These are phyloP conservation scores for Craseonycteris thonglongyai DNA, from an alignment of 2,113 vertebrate species.

Conservation along the genomic window DNA sequence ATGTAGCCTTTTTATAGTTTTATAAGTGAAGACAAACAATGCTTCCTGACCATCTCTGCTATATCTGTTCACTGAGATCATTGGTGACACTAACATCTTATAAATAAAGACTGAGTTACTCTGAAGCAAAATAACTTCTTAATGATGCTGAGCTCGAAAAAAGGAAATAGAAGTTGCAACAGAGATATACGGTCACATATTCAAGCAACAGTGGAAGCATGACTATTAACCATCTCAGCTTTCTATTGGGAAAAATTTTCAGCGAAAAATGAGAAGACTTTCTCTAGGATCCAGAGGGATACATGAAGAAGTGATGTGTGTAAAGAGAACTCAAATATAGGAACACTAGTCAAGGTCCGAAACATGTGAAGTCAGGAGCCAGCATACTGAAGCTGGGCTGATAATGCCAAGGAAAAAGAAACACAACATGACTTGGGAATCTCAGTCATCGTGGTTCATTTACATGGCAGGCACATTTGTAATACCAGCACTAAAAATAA, in stretches of 20 bases:
- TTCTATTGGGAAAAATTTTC: constrained; percentile 9
- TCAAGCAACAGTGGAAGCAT: background rate
- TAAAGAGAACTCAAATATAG: background rate
- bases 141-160: constrained; percentile 45
- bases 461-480: background rate
- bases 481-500: background rate
- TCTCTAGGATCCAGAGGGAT: background rate
- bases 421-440: background rate
- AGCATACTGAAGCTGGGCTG: background rate
- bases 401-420: background rate
- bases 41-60: background rate
- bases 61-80: background rate
- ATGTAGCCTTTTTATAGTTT: background rate
- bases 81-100: background rate
- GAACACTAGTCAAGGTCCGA: background rate
- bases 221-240: constrained; percentile 10
- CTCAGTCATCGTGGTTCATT: background rate
- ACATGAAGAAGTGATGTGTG: background rate
- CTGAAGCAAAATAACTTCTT: constrained; percentile 42
- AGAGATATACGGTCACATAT: constrained; percentile 20
- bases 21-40: background rate
- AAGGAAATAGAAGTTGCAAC: constrained; percentile 11
- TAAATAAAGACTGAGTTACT: constrained; percentile 33
- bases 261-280: background rate
- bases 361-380: background rate